Evolutionary conservation across 2,797 vertebrate genomes (phyloP), one percentile per base, ranked within the genome.

Genomic region (Fringilla coelebs): DNA sequence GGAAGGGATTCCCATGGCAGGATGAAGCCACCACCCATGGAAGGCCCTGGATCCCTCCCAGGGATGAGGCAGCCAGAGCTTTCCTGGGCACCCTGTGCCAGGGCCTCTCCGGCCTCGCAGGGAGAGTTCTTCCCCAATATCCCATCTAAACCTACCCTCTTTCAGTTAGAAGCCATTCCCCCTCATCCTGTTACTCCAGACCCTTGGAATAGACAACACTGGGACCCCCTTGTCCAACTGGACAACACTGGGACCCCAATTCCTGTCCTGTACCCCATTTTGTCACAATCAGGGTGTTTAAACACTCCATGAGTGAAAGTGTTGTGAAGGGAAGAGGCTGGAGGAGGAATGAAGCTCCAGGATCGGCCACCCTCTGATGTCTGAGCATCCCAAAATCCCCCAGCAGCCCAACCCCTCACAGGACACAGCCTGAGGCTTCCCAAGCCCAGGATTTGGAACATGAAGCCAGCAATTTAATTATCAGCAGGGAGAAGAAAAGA

Each of bases 191-290:
- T 55, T 34, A 6, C 12, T 55, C 34, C 24, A 49, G 36, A 13
- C 13, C 36, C 7, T n/a, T 38, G 78, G 24, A 68, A 48, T 3
- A 38, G 9, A 28, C 3, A 5, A 3, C 7, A 7, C 3, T 45
- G 54, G n/a, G 32, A 6, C 17, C 6, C 17, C 9, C n/a, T n/a
- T n/a, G n/a, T n/a, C 71, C 19, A 13, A 3, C 16, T 0, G 3
- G 22, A 28, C 3, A 5, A 3, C 7, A 7, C 3, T 45, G 54
- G n/a, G 32, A 6, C 17, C 6, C 17, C 9, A 26, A 0, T 46
- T 61, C 46, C 22, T 55, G n/a, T 20, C 31, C 40, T 11, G 14
- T 32, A 9, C 5, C 45, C 25, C 11, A 5, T 52, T 87, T 45
- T 26, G 24, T 22, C n/a, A 14, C 22, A 3, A 28, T 4, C 3